These are phyloP conservation scores for Drosophila gaucha DNA, from an alignment of 2,888 invertebrate genomes.

Conservation along the genomic window DNA sequence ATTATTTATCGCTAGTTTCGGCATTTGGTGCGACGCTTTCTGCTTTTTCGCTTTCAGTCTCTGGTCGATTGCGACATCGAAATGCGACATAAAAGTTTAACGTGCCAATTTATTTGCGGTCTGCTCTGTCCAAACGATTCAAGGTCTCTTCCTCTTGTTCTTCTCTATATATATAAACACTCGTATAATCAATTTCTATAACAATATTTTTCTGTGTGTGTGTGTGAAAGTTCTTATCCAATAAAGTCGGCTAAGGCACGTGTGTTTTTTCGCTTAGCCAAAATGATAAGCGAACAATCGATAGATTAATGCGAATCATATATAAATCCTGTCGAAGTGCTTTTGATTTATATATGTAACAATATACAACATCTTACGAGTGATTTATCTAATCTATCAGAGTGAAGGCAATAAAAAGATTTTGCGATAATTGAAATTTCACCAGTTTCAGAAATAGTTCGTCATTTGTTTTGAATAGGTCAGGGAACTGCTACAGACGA, in stretches of 20 bases:
- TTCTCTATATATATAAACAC: neutral
- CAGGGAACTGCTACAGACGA: neutral
- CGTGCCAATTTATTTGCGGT: slow-evolving; percentile 70
- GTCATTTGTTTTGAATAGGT: neutral
- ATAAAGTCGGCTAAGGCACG: neutral
- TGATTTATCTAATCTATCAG: slow-evolving; percentile 1
- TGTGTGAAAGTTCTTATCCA: neutral
- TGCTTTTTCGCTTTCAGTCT: slow-evolving; percentile 29
- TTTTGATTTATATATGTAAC: slow-evolving; percentile 6
- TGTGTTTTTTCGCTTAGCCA: neutral
- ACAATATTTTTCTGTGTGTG: neutral
- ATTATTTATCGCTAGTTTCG: slow-evolving; percentile 55
- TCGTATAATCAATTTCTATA: neutral
- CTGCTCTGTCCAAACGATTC: slow-evolving; percentile 50
- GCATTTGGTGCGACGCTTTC: slow-evolving; percentile 20
- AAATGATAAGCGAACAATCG: slow-evolving; percentile 2
- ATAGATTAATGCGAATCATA: slow-evolving; percentile 8
- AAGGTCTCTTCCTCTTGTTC: slow-evolving; percentile 40
- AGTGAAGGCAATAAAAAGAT: neutral
- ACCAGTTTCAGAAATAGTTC: neutral
- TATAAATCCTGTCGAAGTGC: neutral
- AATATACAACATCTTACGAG: neutral
- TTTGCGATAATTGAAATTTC: neutral
- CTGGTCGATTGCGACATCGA: slow-evolving; percentile 28
- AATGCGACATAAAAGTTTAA: slow-evolving; percentile 62